phyloP scores from a whole-genome alignment of 2,113 vertebrate genomes.

The Martes martes region DNA sequence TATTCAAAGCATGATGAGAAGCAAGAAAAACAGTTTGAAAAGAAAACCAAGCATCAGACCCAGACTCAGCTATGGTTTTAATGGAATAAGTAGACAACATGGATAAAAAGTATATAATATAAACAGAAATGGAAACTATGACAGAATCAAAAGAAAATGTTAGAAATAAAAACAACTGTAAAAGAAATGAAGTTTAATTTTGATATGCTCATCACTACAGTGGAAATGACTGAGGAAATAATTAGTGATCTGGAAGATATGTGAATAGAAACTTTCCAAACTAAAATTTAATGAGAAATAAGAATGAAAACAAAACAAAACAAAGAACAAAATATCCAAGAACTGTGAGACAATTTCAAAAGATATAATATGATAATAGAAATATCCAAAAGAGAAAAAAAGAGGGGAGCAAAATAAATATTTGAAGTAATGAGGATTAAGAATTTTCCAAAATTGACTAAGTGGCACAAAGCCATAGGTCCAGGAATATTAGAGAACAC shows the following conservation, averaged over 20 bases:
- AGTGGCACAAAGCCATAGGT: not conserved
- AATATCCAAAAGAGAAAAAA: not conserved
- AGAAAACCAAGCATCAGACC: not conserved
- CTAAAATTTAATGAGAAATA: not conserved
- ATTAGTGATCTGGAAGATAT: not conserved
- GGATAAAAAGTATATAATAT: not conserved
- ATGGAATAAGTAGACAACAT: not conserved
- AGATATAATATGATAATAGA: not conserved
- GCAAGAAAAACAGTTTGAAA: not conserved
- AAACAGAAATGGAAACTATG: not conserved
- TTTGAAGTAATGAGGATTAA: not conserved
- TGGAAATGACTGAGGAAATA: not conserved
- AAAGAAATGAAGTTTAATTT: not conserved
- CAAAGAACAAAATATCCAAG: not conserved
- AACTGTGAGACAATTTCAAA: not conserved
- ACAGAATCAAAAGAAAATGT: not conserved
- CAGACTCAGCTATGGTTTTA: not conserved
- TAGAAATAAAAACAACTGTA: not conserved
- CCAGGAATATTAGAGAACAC: not conserved
- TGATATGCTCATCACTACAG: not conserved
- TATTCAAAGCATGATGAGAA: not conserved
- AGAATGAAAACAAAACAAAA: not conserved
- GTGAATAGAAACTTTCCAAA: not conserved
- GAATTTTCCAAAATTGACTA: not conserved
- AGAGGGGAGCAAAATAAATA: not conserved